A percentile compares a stretch with the other conserved stretches of the same genome.
Conservation (phyloP, 2,797 vertebrate genomes). For the Sebastes hopkinsi region DNA sequence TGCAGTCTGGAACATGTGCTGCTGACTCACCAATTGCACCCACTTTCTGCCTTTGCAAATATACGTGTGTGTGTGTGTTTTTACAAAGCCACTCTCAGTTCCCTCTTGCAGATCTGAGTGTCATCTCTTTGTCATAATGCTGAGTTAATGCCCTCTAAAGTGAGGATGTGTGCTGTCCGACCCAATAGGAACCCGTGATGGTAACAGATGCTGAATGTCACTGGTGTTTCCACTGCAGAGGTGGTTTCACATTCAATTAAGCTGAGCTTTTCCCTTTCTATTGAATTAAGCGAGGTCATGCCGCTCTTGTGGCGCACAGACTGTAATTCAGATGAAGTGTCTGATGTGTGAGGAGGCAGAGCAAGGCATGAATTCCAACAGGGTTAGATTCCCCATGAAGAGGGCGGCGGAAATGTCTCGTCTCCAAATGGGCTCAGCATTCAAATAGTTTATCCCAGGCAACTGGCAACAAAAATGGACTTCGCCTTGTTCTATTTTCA, state of each 20-base stretch:
- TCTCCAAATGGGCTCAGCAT: background rate
- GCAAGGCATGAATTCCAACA: constrained; percentile 29
- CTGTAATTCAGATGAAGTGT: constrained; percentile 53
- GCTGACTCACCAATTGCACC: constrained; percentile 22
- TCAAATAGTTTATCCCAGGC: background rate
- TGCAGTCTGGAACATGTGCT: constrained; percentile 31
- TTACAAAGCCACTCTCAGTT: constrained; percentile 34
- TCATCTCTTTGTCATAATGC: constrained; percentile 25
- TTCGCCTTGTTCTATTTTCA: background rate
- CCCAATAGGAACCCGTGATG: constrained; percentile 29
- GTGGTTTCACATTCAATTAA: constrained; percentile 64
- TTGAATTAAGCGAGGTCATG: constrained; percentile 61
- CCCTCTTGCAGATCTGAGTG: constrained; percentile 6
- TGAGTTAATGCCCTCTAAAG: constrained; percentile 40
- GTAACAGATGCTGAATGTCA: constrained; percentile 41
- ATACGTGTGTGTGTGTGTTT: background rate
- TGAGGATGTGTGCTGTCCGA: constrained; percentile 34
- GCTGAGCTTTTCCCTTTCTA: constrained; percentile 39
- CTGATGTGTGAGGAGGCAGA: constrained; percentile 32
- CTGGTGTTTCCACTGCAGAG: constrained; percentile 46
- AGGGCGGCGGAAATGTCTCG: background rate
- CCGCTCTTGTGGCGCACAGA: constrained; percentile 34
- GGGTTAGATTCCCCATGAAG: constrained; percentile 23
- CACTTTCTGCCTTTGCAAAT: constrained; percentile 5
- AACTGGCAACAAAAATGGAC: background rate